phyloP scores from a whole-genome alignment of 2,797 vertebrate genomes.

The Urocyon cinereoargenteus region DNA sequence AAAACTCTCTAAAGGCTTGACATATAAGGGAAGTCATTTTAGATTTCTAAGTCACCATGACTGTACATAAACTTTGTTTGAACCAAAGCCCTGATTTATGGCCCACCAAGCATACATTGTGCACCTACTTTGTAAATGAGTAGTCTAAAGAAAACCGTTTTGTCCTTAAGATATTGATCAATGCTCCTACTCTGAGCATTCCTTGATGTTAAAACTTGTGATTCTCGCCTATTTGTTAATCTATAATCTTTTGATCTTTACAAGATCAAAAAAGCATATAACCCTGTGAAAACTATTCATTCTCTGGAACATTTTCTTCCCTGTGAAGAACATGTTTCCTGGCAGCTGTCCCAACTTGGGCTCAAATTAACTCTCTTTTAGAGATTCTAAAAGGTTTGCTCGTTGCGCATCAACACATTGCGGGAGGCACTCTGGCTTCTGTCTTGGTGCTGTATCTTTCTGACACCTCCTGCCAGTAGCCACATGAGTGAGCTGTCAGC shows the following conservation, averaged over 20 bases:
- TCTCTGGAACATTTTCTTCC: not conserved
- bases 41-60: not conserved
- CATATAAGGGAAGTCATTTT: not conserved
- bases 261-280: not conserved
- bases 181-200: not conserved
- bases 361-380: not conserved
- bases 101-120: not conserved
- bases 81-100: not conserved
- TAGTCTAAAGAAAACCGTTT: not conserved
- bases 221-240: not conserved
- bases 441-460: not conserved
- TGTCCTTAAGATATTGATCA: not conserved
- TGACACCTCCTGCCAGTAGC: not conserved
- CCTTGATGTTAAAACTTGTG: not conserved
- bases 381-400: not conserved
- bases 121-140: not conserved
- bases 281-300: not conserved
- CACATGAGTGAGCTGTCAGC: not conserved
- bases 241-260: not conserved
- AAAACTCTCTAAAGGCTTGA: not conserved
- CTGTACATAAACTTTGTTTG: not conserved
- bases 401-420: not conserved
- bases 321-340: not conserved
- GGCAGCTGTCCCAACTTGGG: not conserved
- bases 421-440: not conserved